Conservation (phyloP, 1,140 invertebrate species). For the Cotesia glomerata region DNA sequence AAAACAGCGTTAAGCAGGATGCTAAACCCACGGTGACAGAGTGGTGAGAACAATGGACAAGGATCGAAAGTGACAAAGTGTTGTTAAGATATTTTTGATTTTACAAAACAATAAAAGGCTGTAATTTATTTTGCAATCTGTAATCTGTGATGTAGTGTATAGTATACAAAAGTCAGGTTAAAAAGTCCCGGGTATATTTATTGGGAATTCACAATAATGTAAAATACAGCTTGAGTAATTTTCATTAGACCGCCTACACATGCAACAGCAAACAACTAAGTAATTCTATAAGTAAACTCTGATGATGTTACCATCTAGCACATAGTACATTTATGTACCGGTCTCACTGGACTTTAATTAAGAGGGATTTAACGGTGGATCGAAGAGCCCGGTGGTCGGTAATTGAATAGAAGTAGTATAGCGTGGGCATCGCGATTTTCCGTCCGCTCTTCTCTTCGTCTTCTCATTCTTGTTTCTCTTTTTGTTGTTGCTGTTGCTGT, state of each 20-base stretch:
- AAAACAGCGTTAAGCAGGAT: not conserved
- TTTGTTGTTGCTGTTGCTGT: not conserved
- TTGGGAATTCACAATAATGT: slow-evolving; percentile 4
- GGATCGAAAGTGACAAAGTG: slow-evolving; percentile 1
- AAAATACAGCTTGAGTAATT: slow-evolving; percentile 3
- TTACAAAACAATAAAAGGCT: not conserved
- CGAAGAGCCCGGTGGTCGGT: slow-evolving; percentile 25
- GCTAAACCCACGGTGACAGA: not conserved
- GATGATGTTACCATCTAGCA: too few relatives aligned
- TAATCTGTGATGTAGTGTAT: too few relatives aligned
- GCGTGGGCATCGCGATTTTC: slow-evolving; percentile 27
- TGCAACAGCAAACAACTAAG: too few relatives aligned
- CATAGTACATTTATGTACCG: not conserved
- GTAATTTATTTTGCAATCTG: not conserved
- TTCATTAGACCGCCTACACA: too few relatives aligned
- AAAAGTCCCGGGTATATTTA: too few relatives aligned
- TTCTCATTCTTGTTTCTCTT: not conserved
- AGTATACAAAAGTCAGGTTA: too few relatives aligned
- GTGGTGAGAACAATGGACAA: not conserved
- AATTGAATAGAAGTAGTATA: slow-evolving; percentile 23
- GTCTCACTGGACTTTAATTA: slow-evolving; percentile 27
- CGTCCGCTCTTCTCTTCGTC: slow-evolving; percentile 5
- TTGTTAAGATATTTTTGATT: not conserved
- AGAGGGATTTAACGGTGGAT: slow-evolving; percentile 32
- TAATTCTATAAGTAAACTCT: too few relatives aligned